Evolutionary conservation across 2,797 vertebrate species (phyloP), one percentile per base, ranked within the genome.

Genomic region (Sitta carolinensis): DNA sequence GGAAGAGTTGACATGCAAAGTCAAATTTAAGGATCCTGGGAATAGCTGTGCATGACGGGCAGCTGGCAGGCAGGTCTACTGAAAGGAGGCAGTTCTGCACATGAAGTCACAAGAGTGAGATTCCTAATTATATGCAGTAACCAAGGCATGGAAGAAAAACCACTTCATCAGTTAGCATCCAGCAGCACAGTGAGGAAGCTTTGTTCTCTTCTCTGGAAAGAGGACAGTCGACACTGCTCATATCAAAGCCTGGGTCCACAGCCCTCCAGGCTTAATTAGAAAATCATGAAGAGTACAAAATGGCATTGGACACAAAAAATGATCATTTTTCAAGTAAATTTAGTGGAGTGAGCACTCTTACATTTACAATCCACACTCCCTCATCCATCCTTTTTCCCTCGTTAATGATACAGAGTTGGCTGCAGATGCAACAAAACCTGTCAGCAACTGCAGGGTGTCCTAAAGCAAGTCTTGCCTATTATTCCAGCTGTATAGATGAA

Each of bases 351-450:
- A 88, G 66, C 30, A 36, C 69, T 52, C 48, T 66, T 66, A 52
- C 29, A 43, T 79, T 66, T 92, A 85, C 64, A 91, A 63, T 72
- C 42, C 52, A 62, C 30, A 66, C 48, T 93, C 17, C 20, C 30
- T 47, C 48, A 48, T 77, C 51, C 47, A 84, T 25, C 3, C 22
- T 59, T 80, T 94, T 89, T 73, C 32, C 38, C 62, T 74, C 13
- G 2, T 82, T 95, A 95, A 83, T 83, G 78, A 92, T 62, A 92
- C 38, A 74, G 63, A 90, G 34, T 38, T 88, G 73, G 59, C 88
- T 93, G 48, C 74, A 91, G 88, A 90, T 82, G 84, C 86, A 95
- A 84, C 80, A 91, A 95, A 96, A 93, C 64, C 89, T 80, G 77
- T 90, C 80, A 79, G 74, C 19, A 16, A 74, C 70, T 8, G 11